Evolutionary conservation across 2,888 invertebrate species (phyloP).

Genomic region (Drosophila helvetica): DNA sequence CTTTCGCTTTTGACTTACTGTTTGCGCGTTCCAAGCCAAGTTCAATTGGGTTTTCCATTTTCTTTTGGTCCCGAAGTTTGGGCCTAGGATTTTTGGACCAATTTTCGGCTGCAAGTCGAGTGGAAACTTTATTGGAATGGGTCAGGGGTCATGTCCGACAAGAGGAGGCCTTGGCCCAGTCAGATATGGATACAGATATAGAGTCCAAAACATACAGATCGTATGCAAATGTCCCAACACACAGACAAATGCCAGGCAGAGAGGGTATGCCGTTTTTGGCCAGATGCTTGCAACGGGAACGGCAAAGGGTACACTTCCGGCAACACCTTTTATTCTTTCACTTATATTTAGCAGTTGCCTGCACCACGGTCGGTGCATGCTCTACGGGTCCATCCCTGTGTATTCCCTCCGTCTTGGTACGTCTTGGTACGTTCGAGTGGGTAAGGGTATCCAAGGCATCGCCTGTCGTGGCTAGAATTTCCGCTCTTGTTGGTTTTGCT

Average conservation of each 20-base stretch:
- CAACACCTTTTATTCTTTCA: too few relatives aligned
- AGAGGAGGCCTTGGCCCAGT: not conserved
- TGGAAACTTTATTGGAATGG: constrained; percentile 23
- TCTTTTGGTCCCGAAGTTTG: not conserved
- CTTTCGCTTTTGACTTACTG: constrained; percentile 50
- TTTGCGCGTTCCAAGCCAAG: constrained; percentile 30
- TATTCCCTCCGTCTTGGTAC: too few relatives aligned
- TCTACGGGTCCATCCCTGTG: too few relatives aligned
- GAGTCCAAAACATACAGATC: not conserved
- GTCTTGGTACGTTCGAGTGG: too few relatives aligned
- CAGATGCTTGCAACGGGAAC: too few relatives aligned
- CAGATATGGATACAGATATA: not conserved
- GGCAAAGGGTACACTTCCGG: too few relatives aligned
- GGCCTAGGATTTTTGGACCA: constrained; percentile 1
- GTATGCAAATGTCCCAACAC: constrained; percentile 50
- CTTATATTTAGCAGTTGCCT: too few relatives aligned
- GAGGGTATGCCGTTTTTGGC: constrained; percentile 7
- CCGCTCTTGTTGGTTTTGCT: not conserved
- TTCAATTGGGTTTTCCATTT: constrained; percentile 27
- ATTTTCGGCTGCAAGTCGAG: constrained; percentile 26
- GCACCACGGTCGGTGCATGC: too few relatives aligned
- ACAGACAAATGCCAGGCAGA: constrained; percentile 36
- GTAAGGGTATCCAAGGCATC: not conserved
- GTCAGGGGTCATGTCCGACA: not conserved
- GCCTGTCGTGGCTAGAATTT: not conserved